Evolutionary conservation across 2,113 vertebrate genomes (phyloP), one percentile per base, ranked within the genome.

Genomic region (Oceanites oceanicus): DNA sequence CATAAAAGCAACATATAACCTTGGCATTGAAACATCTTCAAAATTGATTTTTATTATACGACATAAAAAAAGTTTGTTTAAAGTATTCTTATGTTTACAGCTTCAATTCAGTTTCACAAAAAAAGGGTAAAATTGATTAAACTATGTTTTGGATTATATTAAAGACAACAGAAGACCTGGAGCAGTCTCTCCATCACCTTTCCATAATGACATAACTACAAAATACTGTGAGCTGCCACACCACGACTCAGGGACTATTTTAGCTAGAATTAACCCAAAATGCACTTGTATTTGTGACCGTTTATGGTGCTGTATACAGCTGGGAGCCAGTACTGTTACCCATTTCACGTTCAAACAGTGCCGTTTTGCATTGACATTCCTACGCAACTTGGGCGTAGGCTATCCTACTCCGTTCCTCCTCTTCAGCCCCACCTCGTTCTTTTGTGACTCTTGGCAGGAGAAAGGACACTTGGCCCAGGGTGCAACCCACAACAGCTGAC

Each of bases 351-450:
- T 63, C 40, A 19, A 55, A 22, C 45, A 42, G 22, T 22, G 13
- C 25, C 44, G 27, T 3, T 42, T 3, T 42, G 21, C 19, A 47
- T 0, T 40, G 50, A 8, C 27, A 7, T 29, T 68, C 4, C 58
- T 52, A 30, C 0, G 11, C 29, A 36, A 15, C 27, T 21, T 0
- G 0, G 10, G 11, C 34, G 30, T 0, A 2, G 38, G 8, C 7
- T 47, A 18, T 10, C 25, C 36, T 63, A 7, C 15, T 55, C 38
- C 5, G 0, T 16, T 22, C 26, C 52, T 47, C 11, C 59, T n/a
- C 38, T n/a, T 62, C 45, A 94, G 27, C 9, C 42, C 2, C 42
- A 44, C 38, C 38, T 71, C 5, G 0, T 9, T 9, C 27, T 68
- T 27, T 14, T 12, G 21, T 22, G 26, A 20, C 19, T 15, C 14